Percentiles rank a stretch among this genome's conserved stretches.
Evolutionary conservation across 2,113 vertebrate species (phyloP).

Genomic region (Felis chaus): DNA sequence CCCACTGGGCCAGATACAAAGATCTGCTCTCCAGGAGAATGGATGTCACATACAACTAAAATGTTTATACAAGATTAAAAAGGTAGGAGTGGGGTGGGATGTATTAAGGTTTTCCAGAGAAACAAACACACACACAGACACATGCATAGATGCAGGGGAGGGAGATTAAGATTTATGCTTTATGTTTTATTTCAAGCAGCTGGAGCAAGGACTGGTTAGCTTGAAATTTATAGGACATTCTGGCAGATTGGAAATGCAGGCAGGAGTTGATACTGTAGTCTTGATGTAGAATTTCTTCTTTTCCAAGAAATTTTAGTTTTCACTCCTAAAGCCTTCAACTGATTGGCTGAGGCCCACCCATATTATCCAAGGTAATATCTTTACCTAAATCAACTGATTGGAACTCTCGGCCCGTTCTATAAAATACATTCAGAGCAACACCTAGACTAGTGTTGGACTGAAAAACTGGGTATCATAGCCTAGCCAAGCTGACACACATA

Average conservation of each 20-base stretch:
- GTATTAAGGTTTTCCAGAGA: neutral
- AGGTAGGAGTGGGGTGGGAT: neutral
- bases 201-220: neutral
- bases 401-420: neutral
- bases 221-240: neutral
- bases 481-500: neutral
- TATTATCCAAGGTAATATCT: neutral
- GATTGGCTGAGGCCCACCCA: neutral
- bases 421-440: neutral
- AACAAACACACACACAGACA: neutral
- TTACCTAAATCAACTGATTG: neutral
- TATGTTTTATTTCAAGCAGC: neutral
- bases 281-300: neutral
- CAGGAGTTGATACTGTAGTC: neutral
- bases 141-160: too few species aligned
- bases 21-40: too few species aligned
- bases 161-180: too few species aligned
- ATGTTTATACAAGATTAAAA: neutral
- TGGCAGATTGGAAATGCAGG: neutral
- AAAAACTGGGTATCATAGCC: neutral
- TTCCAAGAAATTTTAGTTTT: neutral
- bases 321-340: neutral
- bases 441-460: neutral
- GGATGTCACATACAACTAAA: neutral
- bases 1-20: neutral